A percentile compares a stretch with the other conserved stretches of the same genome.
Evolutionary conservation across 2,113 vertebrate genomes (phyloP).

Genomic region (Poecilia latipinna): DNA sequence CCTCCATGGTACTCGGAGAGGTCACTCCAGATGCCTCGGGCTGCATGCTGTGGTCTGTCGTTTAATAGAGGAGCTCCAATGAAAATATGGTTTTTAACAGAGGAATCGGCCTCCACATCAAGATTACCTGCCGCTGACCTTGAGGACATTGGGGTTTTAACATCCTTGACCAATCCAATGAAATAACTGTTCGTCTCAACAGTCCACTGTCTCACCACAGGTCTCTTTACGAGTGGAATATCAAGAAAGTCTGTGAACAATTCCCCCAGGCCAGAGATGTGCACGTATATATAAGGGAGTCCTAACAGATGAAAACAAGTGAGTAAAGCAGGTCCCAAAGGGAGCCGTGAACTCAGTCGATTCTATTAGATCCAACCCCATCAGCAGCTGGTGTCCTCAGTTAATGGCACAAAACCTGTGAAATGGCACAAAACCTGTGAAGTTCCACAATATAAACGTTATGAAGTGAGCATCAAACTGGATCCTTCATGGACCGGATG

Average conservation of each 20-base stretch:
- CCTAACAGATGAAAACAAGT: slow-evolving; percentile 64
- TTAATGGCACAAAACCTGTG: slow-evolving; percentile 37
- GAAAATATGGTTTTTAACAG: slow-evolving; percentile 32
- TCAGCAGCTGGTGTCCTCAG: slow-evolving; percentile 18
- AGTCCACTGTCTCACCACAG: slow-evolving; percentile 27
- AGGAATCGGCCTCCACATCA: slow-evolving; percentile 27
- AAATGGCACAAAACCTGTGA: slow-evolving; percentile 46
- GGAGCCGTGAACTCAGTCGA: slow-evolving; percentile 52
- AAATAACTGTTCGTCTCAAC: slow-evolving; percentile 45
- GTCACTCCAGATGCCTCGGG: slow-evolving; percentile 14
- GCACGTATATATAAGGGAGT: slow-evolving; percentile 63
- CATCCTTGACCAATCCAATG: slow-evolving; percentile 31
- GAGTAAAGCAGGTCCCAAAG: slow-evolving; percentile 59
- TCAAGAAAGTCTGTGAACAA: slow-evolving; percentile 51
- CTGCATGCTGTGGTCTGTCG: slow-evolving; percentile 21
- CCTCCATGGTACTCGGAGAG: slow-evolving; percentile 13
- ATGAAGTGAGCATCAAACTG: slow-evolving; percentile 48
- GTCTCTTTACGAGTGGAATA: slow-evolving; percentile 60
- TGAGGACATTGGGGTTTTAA: slow-evolving; percentile 51
- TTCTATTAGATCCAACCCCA: slow-evolving; percentile 59
- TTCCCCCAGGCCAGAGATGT: slow-evolving; percentile 28
- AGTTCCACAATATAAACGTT: slow-evolving; percentile 34
- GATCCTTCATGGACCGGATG: slow-evolving; percentile 5
- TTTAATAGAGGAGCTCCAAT: slow-evolving; percentile 45
- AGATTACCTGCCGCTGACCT: slow-evolving; percentile 49